phyloP scores from a whole-genome alignment of 2,888 invertebrate species.

The Biston stratarius region DNA sequence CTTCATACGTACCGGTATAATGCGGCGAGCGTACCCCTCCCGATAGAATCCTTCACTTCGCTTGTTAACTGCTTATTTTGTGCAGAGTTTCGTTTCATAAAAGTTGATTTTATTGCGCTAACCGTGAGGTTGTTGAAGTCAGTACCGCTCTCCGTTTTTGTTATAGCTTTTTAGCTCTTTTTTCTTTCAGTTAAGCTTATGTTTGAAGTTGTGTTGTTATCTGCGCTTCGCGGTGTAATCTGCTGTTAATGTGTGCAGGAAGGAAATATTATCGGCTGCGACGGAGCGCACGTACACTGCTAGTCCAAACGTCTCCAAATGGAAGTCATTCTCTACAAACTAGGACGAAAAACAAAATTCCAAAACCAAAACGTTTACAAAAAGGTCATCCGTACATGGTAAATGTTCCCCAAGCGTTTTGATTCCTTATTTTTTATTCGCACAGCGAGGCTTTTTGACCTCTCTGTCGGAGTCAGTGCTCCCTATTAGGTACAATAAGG shows the following conservation, averaged over 20 bases:
- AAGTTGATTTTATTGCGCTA: conserved; percentile 30
- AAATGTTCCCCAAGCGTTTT: no score
- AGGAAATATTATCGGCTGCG: no score
- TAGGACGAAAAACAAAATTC: no score
- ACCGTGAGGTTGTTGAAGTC: conserved; percentile 16
- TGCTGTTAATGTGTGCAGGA: background rate
- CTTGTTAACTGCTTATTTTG: conserved; percentile 35
- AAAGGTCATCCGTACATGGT: no score
- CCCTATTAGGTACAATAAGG: no score
- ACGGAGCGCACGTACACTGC: no score
- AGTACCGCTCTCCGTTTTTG: conserved; percentile 15
- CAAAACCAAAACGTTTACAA: no score
- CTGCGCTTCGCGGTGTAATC: conserved; percentile 8
- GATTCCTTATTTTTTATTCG: no score
- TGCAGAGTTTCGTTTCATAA: conserved; percentile 29
- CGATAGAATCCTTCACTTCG: conserved; percentile 31
- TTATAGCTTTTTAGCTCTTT: conserved; percentile 5
- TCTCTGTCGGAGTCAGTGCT: no score
- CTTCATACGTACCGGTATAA: conserved; percentile 49
- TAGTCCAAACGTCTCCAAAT: no score
- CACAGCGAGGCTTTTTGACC: no score
- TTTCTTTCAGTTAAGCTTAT: conserved; percentile 6
- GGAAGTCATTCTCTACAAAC: no score
- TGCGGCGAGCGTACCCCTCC: conserved; percentile 36
- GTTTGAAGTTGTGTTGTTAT: conserved; percentile 7